These are phyloP conservation scores for Cyprinodon tularosa DNA, from an alignment of 2,113 vertebrate species.

Conservation along the genomic window DNA sequence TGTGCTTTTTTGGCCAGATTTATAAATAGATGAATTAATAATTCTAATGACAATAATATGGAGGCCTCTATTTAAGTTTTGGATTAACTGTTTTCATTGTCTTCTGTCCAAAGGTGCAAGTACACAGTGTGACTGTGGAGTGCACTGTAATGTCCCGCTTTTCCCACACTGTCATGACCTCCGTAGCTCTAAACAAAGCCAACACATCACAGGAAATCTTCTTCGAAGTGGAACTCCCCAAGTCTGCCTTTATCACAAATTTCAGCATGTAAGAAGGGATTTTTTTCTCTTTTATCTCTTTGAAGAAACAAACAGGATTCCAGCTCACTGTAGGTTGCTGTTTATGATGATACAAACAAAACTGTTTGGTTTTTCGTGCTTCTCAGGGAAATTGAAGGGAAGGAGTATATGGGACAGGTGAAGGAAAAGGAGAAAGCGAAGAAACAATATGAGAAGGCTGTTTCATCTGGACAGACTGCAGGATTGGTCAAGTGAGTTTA, in stretches of 20 bases:
- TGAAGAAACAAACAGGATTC: too few species aligned
- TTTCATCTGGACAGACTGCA: slow-evolving; percentile 87
- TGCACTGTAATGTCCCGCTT: slow-evolving; percentile 89
- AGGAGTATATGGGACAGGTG: slow-evolving; percentile 84
- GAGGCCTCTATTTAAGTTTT: background rate
- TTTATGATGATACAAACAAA: too few species aligned
- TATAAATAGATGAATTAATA: background rate
- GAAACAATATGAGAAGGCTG: slow-evolving; percentile 89
- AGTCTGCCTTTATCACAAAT: slow-evolving; percentile 94
- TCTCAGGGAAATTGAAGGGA: slow-evolving; percentile 85
- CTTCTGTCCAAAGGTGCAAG: slow-evolving; percentile 59
- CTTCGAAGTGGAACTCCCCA: slow-evolving; percentile 93
- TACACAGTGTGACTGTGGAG: slow-evolving; percentile 84
- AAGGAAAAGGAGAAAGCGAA: slow-evolving; percentile 91
- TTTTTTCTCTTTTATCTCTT: background rate
- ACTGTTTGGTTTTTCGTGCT: slow-evolving; percentile 65
- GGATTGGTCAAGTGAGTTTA: slow-evolving; percentile 86
- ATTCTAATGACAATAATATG: background rate
- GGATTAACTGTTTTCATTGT: background rate
- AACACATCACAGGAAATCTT: slow-evolving; percentile 83
- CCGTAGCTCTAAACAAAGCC: slow-evolving; percentile 86
- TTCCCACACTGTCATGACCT: slow-evolving; percentile 90
- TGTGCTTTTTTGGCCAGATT: background rate
- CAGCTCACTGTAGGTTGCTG: too few species aligned
- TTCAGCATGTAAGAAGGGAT: slow-evolving; percentile 89